Evolutionary conservation across 2,113 vertebrate genomes (phyloP).

Genomic region (Apteryx owenii): DNA sequence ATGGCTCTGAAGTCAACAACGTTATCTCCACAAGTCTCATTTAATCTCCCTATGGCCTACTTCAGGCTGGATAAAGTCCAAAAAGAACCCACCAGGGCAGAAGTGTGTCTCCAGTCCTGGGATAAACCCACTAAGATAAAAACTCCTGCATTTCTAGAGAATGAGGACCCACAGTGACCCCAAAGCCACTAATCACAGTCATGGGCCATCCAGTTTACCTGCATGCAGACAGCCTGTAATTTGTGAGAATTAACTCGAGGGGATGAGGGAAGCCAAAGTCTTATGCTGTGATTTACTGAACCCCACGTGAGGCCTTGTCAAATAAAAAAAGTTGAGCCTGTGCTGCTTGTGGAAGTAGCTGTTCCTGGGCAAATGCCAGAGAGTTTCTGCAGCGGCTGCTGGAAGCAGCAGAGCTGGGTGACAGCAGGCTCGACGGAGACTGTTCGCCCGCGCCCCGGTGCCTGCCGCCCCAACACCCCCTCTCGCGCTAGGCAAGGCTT

Average conservation of each 20-base stretch:
- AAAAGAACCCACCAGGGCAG: not conserved
- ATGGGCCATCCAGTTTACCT: not conserved
- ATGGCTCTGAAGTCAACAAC: not conserved
- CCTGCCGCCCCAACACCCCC: not conserved
- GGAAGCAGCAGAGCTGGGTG: not conserved
- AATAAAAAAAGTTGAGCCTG: not conserved
- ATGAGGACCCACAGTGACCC: not conserved
- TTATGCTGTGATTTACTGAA: not conserved
- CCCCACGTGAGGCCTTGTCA: not conserved
- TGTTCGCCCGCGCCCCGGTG: not conserved
- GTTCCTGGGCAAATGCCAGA: not conserved
- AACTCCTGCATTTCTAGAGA: not conserved
- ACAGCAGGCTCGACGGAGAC: not conserved
- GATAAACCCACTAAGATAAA: not conserved
- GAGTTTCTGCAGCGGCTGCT: not conserved
- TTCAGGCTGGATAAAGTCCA: not conserved
- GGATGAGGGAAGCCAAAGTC: not conserved
- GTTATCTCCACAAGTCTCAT: not conserved
- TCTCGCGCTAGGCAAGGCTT: accelerated
- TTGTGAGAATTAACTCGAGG: not conserved
- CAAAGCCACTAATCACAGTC: not conserved
- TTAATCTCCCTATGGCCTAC: not conserved
- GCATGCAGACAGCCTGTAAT: not conserved
- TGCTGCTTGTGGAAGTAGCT: not conserved
- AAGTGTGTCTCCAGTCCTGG: not conserved